Conservation (phyloP, 2,797 vertebrate genomes). For the Poecilia picta region DNA sequence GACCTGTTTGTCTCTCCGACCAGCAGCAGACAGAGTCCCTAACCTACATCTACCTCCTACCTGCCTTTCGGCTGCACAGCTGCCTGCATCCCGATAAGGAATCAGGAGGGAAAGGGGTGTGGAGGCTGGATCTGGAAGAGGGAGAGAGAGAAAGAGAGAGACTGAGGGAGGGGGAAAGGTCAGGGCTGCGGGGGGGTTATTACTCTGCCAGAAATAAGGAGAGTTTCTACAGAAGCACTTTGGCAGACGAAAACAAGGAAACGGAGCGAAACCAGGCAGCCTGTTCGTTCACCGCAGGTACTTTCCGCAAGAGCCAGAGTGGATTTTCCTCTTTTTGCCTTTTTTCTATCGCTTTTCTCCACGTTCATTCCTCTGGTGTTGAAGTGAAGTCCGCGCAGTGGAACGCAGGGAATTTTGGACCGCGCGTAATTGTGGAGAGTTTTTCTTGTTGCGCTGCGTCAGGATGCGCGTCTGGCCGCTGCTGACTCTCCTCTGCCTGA, state of each 20-base stretch:
- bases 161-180: constrained; percentile 74
- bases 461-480: constrained; percentile 83
- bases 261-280: constrained; percentile 58
- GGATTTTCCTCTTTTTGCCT: constrained; percentile 36
- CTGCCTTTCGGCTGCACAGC: constrained; percentile 58
- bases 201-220: constrained; percentile 73
- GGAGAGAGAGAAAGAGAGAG: constrained; percentile 56
- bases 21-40: constrained; percentile 75
- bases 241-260: constrained; percentile 66
- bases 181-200: constrained; percentile 70
- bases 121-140: constrained; percentile 56
- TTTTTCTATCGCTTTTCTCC: background rate
- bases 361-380: constrained; percentile 3
- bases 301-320: constrained; percentile 37
- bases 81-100: constrained; percentile 81
- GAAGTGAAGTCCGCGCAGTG: constrained; percentile 28
- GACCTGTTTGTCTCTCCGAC: constrained; percentile 67
- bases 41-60: constrained; percentile 57
- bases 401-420: constrained; percentile 48
- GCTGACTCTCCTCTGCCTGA: constrained; percentile 77
- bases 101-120: constrained; percentile 74
- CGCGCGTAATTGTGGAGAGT: constrained; percentile 73
- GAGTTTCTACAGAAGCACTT: constrained; percentile 67
- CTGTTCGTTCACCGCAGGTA: constrained; percentile 18
- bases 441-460: constrained; percentile 58